Conservation (phyloP, 2,113 vertebrate species). For the Patagioenas fasciata region DNA sequence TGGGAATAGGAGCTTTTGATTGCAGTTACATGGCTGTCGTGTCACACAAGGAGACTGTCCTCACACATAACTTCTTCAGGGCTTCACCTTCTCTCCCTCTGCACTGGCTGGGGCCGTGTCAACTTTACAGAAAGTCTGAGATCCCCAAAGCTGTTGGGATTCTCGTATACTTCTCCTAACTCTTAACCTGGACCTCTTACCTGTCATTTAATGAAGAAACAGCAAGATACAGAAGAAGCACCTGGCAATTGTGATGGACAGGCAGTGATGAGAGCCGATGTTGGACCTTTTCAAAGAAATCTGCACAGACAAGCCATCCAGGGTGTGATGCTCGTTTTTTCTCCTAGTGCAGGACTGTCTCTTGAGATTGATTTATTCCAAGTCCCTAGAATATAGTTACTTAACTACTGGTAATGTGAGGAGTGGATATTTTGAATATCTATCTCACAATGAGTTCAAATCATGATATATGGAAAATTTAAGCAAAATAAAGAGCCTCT, state of each 20-base stretch:
- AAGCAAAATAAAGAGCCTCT: not conserved
- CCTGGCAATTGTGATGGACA: not conserved
- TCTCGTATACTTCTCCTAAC: not conserved
- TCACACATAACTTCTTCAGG: not conserved
- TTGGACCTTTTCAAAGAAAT: not conserved
- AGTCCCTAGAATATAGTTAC: not conserved
- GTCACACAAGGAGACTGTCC: not conserved
- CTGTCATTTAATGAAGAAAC: not conserved
- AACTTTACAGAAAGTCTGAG: not conserved
- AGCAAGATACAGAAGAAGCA: not conserved
- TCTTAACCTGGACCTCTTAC: not conserved
- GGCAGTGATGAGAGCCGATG: not conserved
- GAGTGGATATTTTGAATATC: not conserved
- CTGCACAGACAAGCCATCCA: not conserved
- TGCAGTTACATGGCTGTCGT: not conserved
- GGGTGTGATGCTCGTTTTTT: not conserved
- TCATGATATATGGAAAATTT: not conserved
- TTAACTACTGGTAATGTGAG: not conserved
- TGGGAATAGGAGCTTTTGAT: not conserved
- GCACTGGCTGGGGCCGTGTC: not conserved
- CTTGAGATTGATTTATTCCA: not conserved
- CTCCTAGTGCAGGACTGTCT: not conserved
- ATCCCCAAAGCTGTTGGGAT: not conserved
- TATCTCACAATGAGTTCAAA: not conserved
- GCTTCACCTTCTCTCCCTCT: not conserved